These are phyloP conservation scores for Ptychadena robeensis DNA, from an alignment of 2,797 vertebrate species.

Conservation along the genomic window DNA sequence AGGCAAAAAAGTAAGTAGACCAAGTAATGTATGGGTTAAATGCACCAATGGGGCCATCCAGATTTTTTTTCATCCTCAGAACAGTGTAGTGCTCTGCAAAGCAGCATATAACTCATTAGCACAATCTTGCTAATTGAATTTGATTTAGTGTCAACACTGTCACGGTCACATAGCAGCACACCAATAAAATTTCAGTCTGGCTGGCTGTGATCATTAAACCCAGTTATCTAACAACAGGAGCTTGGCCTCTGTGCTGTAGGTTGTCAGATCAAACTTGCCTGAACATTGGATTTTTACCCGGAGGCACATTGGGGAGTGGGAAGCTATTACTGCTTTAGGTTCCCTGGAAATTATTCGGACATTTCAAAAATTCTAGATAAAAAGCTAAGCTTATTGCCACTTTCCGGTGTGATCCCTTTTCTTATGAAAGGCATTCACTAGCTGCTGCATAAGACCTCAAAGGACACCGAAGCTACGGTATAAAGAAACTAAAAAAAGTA, in stretches of 20 bases:
- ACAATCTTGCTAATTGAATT: slow-evolving; percentile 78
- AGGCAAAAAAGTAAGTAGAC: not conserved
- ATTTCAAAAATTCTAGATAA: slow-evolving; percentile 49
- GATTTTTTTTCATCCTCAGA: slow-evolving; percentile 61
- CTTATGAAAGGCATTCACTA: slow-evolving; percentile 33
- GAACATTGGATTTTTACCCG: slow-evolving; percentile 63
- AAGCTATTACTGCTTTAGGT: slow-evolving; percentile 57
- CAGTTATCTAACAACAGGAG: slow-evolving; percentile 70
- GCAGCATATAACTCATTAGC: slow-evolving; percentile 73
- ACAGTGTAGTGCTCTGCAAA: slow-evolving; percentile 69
- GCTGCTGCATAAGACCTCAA: slow-evolving; percentile 13
- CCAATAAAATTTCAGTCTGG: slow-evolving; percentile 70
- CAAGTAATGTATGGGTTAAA: slow-evolving; percentile 19
- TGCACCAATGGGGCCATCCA: slow-evolving; percentile 49
- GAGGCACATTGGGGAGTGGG: slow-evolving; percentile 54
- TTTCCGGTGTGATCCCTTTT: slow-evolving; percentile 47
- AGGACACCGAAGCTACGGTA: not conserved
- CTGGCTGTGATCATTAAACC: slow-evolving; percentile 71
- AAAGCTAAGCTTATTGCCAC: slow-evolving; percentile 33
- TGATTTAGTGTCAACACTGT: slow-evolving; percentile 76
- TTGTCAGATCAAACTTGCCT: slow-evolving; percentile 66
- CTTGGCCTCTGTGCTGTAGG: slow-evolving; percentile 68
- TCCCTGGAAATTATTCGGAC: slow-evolving; percentile 59
- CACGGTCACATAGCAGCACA: slow-evolving; percentile 69
- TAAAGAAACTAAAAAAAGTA: slow-evolving; percentile 4